Evolutionary conservation across 2,113 vertebrate genomes (phyloP).

Genomic region (Morphnarchus princeps): DNA sequence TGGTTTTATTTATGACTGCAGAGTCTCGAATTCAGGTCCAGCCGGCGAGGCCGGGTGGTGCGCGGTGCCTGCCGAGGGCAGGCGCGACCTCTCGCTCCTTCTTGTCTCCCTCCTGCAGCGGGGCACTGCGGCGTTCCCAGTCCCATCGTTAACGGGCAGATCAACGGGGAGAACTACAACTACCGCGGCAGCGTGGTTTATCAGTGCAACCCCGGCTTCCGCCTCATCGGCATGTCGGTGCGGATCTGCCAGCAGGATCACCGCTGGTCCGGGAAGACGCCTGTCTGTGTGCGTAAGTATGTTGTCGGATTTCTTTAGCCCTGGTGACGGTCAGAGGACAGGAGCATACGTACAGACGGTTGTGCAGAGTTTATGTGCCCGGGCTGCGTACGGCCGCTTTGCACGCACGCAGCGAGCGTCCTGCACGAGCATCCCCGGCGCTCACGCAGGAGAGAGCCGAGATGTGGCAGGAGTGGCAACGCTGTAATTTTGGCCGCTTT

Average conservation of each 20-base stretch:
- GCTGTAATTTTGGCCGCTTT: not conserved
- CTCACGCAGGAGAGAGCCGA: accelerated
- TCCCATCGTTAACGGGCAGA: constrained; percentile 93
- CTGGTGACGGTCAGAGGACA: not conserved
- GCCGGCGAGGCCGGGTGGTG: accelerated
- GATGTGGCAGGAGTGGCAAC: accelerated
- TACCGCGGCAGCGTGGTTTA: constrained; percentile 97
- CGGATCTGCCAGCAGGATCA: constrained; percentile 98
- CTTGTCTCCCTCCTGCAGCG: constrained; percentile 46
- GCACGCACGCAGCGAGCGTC: accelerated
- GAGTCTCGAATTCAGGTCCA: accelerated
- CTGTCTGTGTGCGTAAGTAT: constrained; percentile 97
- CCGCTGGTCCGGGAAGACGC: constrained; percentile 92
- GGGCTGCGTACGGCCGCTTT: accelerated
- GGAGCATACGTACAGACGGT: accelerated
- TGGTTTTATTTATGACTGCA: not conserved
- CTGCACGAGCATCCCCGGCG: accelerated
- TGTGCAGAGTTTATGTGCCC: accelerated
- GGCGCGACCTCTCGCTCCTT: accelerated
- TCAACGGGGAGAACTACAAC: constrained; percentile 94
- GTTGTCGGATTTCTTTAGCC: not conserved
- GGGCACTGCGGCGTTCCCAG: constrained; percentile 93
- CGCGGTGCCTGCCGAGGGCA: accelerated
- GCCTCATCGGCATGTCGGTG: constrained; percentile 94
- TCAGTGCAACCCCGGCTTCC: constrained; percentile 93